Percentiles rank a stretch among this genome's conserved stretches.
Conservation (phyloP, 2,113 vertebrate species). For the Austrofundulus limnaeus region DNA sequence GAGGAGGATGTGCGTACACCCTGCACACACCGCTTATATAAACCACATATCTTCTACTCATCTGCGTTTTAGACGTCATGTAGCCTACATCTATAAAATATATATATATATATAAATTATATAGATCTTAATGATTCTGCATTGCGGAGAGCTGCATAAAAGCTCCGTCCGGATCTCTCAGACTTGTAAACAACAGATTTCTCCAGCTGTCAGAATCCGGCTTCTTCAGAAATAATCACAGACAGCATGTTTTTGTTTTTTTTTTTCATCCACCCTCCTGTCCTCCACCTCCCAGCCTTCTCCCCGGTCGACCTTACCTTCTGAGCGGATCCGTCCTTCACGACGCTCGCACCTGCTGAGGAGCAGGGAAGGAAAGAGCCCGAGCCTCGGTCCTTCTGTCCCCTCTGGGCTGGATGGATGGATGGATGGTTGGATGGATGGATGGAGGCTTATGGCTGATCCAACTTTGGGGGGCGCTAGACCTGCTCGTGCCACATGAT, state of each 20-base stretch:
- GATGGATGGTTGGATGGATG: no score
- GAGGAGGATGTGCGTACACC: no score
- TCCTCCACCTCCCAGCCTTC: background rate
- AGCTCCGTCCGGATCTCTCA: conserved; percentile 34
- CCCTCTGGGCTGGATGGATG: conserved; percentile 57
- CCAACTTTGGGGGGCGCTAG: conserved; percentile 58
- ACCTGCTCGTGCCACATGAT: conserved; percentile 31
- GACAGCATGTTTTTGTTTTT: background rate
- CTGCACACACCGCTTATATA: no score
- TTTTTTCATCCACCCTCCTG: accelerated
- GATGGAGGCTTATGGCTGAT: conserved; percentile 46
- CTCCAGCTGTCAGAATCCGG: conserved; percentile 52
- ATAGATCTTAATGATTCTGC: conserved; percentile 55
- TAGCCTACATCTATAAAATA: no score
- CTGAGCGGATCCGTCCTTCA: conserved; percentile 61
- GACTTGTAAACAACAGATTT: conserved; percentile 62
- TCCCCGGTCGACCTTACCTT: conserved; percentile 67
- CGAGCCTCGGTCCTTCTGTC: conserved; percentile 52
- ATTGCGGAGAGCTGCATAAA: conserved; percentile 64
- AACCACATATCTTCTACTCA: no score
- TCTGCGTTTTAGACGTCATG: background rate
- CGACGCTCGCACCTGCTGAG: conserved; percentile 68
- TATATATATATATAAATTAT: background rate
- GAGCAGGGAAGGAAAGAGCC: conserved; percentile 58
- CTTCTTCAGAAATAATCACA: conserved; percentile 6